phyloP scores from a whole-genome alignment of 2,113 vertebrate species.

The Zonotrichia leucophrys region DNA sequence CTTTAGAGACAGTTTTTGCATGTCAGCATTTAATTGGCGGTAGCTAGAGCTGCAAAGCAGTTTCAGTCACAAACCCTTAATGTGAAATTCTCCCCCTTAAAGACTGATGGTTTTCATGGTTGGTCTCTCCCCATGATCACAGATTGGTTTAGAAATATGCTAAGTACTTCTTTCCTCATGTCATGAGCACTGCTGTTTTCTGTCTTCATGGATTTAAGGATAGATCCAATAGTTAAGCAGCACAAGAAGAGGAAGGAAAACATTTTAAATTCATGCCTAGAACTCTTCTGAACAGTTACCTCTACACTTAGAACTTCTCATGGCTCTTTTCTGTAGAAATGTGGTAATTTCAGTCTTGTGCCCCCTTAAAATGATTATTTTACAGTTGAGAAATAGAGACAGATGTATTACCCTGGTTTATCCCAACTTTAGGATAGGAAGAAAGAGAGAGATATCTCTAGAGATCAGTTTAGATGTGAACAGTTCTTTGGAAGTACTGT shows the following conservation, averaged over 20 bases:
- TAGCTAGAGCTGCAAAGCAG: not conserved
- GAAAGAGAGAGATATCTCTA: not conserved
- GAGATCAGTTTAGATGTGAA: not conserved
- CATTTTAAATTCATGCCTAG: not conserved
- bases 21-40: not conserved
- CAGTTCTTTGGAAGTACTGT: not conserved
- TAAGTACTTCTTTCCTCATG: not conserved
- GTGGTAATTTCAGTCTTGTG: not conserved
- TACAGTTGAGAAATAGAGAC: not conserved
- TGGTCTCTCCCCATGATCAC: not conserved
- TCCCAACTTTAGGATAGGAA: not conserved
- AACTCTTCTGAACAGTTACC: not conserved
- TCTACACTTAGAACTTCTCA: not conserved
- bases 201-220: not conserved
- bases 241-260: not conserved
- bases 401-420: not conserved
- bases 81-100: not conserved
- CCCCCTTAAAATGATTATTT: not conserved
- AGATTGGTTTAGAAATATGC: not conserved
- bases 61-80: not conserved
- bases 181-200: not conserved
- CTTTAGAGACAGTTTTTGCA: not conserved
- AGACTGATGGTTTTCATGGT: not conserved
- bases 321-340: not conserved
- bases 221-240: not conserved